Percentiles rank a stretch among this genome's conserved stretches.
phyloP scores from a whole-genome alignment of 2,888 invertebrate species.

The Parnassius apollo region DNA sequence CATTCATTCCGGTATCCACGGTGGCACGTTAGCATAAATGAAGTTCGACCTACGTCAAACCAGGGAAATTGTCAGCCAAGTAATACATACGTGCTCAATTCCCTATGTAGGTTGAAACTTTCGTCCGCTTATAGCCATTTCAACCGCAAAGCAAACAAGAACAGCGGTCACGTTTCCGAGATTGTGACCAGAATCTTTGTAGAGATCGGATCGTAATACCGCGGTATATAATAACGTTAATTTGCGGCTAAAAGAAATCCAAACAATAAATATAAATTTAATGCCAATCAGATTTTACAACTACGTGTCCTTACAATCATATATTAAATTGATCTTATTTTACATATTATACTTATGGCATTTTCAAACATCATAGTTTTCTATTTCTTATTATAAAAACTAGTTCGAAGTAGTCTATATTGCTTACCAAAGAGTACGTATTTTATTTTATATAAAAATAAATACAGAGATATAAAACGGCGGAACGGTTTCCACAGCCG shows the following conservation, averaged over 20 bases:
- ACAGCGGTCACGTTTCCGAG: constrained; percentile 65
- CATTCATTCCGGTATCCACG: constrained; percentile 62
- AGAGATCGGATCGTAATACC: constrained; percentile 49
- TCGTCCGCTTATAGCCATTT: constrained; percentile 62
- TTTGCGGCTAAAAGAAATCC: constrained; percentile 44
- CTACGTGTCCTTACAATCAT: neutral
- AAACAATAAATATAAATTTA: constrained; percentile 27
- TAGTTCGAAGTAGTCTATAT: no score
- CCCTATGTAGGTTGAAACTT: constrained; percentile 70
- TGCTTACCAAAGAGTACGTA: neutral
- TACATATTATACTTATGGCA: no score
- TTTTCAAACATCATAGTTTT: no score
- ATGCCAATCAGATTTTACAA: constrained; percentile 4
- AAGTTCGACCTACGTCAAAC: constrained; percentile 57
- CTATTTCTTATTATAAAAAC: no score
- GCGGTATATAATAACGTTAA: constrained; percentile 45
- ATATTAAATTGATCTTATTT: no score
- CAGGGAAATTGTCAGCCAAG: constrained; percentile 67
- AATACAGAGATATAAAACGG: constrained; percentile 36
- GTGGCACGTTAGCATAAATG: constrained; percentile 67
- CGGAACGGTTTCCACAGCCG: constrained; percentile 38
- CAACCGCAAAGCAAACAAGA: constrained; percentile 71
- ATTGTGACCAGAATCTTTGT: constrained; percentile 47
- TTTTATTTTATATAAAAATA: constrained; percentile 13
- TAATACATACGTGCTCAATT: constrained; percentile 63